These are phyloP conservation scores for Psilopogon haemacephalus DNA, from an alignment of 2,113 vertebrate species.

Conservation along the genomic window DNA sequence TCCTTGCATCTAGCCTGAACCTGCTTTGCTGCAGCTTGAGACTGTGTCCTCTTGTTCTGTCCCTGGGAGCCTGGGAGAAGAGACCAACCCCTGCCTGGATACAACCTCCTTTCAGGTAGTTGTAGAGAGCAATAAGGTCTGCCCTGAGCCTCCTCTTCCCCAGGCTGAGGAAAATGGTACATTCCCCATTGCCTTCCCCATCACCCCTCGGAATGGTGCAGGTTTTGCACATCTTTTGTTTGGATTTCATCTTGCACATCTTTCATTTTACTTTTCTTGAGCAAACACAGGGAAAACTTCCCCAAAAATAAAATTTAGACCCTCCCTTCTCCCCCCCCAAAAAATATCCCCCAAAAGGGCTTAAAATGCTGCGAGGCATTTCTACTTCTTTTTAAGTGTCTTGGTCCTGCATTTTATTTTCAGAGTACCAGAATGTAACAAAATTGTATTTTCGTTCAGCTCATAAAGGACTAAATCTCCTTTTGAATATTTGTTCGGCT, in stretches of 20 bases:
- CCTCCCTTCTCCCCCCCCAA: too few relatives aligned
- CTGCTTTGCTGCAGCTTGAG: too few relatives aligned
- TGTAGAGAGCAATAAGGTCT: too few relatives aligned
- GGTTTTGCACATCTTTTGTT: background rate
- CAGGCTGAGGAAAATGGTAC: background rate
- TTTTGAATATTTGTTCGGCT: slow-evolving; percentile 36
- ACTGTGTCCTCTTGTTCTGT: too few relatives aligned
- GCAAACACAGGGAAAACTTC: background rate
- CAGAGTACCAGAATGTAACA: background rate
- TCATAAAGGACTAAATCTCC: background rate
- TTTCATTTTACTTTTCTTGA: background rate
- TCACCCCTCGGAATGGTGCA: background rate
- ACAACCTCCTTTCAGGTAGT: too few relatives aligned
- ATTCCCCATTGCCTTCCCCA: background rate
- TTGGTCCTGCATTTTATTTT: background rate
- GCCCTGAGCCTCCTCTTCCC: too few relatives aligned
- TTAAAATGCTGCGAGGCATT: background rate
- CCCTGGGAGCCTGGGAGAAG: too few relatives aligned
- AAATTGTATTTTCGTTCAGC: slow-evolving; percentile 32
- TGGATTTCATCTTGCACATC: too few relatives aligned
- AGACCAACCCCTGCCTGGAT: too few relatives aligned
- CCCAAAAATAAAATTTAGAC: background rate
- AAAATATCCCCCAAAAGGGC: background rate
- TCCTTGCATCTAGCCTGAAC: too few relatives aligned
- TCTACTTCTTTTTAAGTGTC: background rate